Evolutionary conservation across 2,797 vertebrate species (phyloP), one percentile per base, ranked within the genome.

Genomic region (Trichosurus vulpecula): DNA sequence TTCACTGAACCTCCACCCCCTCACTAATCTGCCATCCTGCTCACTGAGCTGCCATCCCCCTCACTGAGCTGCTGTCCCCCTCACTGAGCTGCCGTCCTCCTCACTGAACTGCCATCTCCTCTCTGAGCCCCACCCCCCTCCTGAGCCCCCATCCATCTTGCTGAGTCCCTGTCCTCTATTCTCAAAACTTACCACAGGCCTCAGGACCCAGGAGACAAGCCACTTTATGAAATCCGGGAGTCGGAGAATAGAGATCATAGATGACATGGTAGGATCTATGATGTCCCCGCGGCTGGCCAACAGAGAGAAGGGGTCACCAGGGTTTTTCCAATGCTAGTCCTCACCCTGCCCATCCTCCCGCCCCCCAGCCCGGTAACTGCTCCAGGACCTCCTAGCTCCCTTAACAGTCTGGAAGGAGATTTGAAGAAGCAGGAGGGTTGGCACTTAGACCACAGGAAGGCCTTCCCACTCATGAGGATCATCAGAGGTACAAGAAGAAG

Each of bases 201-300:
- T 96, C 27, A 93, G 19, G 27, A 96, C 91, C 93, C n/a, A 29
- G 61, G 90, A 74, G 92, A 96, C 74, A 87, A 94, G 51, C 35
- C 61, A 29, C 90, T 94, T 97, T 31, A 97, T 1, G n/a, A 35
- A 8, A 5, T 81, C 91, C 89, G 97, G 96, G 56, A 97, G 89
- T 92, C 25, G 2, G 41, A 96, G 27, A 6, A 0, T 0, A 29
- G 10, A 93, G 81, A 96, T 74, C 0, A 0, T 0, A 13, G 0
- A 0, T 87, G 96, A 94, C 1, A 96, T 4, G 27, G 30, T 8
- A 54, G 90, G 94, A 54, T 96, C 95, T 66, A 97, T 93, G 41
- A 93, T 92, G 54, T 96, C 96, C 55, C 57, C 95, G 52, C 93
- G 19, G 9, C 97, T 97, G 57, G 87, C 54, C 91, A 92, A 94